Evolutionary conservation across 2,888 invertebrate species (phyloP).

Genomic region (Thymelicus lineola): DNA sequence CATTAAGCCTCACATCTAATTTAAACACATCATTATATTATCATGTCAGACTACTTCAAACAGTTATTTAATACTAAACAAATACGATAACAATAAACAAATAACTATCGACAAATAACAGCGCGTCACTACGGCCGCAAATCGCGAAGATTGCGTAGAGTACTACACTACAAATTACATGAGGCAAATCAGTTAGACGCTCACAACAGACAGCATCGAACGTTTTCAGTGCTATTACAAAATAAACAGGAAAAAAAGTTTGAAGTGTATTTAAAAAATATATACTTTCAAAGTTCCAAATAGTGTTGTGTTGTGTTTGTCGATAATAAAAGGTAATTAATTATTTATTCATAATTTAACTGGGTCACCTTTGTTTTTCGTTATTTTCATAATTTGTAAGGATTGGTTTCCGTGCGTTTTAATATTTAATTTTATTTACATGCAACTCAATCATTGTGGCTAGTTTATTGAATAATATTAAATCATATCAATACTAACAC

Average conservation of each 20-base stretch:
- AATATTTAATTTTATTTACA: slow-evolving; percentile 7
- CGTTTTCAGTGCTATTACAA: slow-evolving; percentile 34
- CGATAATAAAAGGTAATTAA: slow-evolving; percentile 26
- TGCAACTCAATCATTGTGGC: neutral
- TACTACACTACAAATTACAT: slow-evolving; percentile 32
- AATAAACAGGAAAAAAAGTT: neutral
- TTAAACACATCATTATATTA: neutral
- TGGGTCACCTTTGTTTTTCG: slow-evolving; percentile 26
- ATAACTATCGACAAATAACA: slow-evolving; percentile 35
- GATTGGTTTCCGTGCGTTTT: slow-evolving; percentile 14
- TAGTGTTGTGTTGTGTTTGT: slow-evolving; percentile 33
- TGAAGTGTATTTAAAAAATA: slow-evolving; percentile 19
- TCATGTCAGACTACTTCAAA: neutral
- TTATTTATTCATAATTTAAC: slow-evolving; percentile 21
- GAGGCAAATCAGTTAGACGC: slow-evolving; percentile 38
- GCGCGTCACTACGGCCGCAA: slow-evolving; percentile 37
- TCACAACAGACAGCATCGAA: slow-evolving; percentile 33
- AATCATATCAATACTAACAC: too few relatives aligned
- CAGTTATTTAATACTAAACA: neutral
- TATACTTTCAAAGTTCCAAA: slow-evolving; percentile 7
- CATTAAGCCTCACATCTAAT: neutral
- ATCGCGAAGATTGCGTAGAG: slow-evolving; percentile 24
- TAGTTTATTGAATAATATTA: neutral
- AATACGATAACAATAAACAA: slow-evolving; percentile 15
- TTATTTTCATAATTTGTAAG: slow-evolving; percentile 9